Base-by-base conservation (phyloP, 2,113 vertebrate species). In the Dolichotis patagonum region DNA sequence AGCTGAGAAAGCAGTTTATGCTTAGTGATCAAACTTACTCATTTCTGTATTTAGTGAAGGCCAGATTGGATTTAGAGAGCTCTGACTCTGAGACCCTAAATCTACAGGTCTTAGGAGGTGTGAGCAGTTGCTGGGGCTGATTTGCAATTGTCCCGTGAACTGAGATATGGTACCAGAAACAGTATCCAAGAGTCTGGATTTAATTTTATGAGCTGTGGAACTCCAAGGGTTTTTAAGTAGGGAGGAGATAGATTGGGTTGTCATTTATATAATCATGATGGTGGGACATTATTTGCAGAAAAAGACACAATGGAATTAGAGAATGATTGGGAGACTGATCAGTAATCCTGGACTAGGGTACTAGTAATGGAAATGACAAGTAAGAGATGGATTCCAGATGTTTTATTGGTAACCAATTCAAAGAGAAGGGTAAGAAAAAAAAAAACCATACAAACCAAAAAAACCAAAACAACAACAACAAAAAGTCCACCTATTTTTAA, bases 1-100 rank as follows among this genome's bases (percentile, higher is more conserved):
- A 81, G 30, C 35, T 87, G 88, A 86, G 46, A 93, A 85, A 88
- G 56, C 17, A 69, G n/a, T 65, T 95, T 95, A 20, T 73, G 30
- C 67, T 58, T 82, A 62, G 49, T 35, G 65, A 94, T 80, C 43
- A 75, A 92, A 85, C 11, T 80, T 49, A 41, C 90, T 93, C 10
- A 43, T 90, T 96, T 96, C 46, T 93, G 1, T 85, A 63, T 73
- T 95, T 91, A 77, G 71, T 88, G 14, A 80, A 91, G 52, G 22
- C 38, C 58, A 91, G 56, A 41, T 41, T 92, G 71, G 38, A 88
- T 88, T 92, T 88, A 60, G 67, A 78, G 65, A 71, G 26, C 19
- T n/a, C 90, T 38, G 5, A 77, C 88, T 82, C 28, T 46, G 94
- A 95, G 35, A 85, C 38, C 46, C 14, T 77, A 77, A 58, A 26